Base-by-base conservation (phyloP, 2,113 vertebrate genomes). In the Rhabdornis inornatus region DNA sequence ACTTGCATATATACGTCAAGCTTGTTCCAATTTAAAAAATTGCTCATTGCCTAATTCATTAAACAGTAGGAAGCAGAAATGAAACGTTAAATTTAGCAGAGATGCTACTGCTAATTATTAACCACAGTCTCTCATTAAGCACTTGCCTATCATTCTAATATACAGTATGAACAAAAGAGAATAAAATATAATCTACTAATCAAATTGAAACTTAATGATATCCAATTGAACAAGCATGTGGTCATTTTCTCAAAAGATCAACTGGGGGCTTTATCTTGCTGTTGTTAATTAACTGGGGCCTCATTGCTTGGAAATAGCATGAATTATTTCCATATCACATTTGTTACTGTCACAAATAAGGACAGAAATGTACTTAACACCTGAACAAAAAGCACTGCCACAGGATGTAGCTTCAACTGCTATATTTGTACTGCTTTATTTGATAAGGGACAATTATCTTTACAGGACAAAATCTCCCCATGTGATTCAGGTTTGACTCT, bases 11-110 rank as follows among this genome's bases (percentile, higher is more conserved):
- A 50, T 83, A 79, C 0, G 1, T 80, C 87, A 95, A 71, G 33
- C n/a, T 78, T 89, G 49, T 44, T 77, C 28, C 81, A 92, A 83
- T 95, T 88, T 42, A 31, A 81, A 93, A 91, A 91, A 83, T 66
- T 87, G 63, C 50, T 87, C 55, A 63, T 50, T 85, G 70, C 45
- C 66, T 70, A 91, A 87, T 90, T 95, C 85, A 95, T 97, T 91
- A 91, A 91, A 72, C 74, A 74, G 61, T 87, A 91, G 94, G 82
- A 97, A 96, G 59, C 6, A 95, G 81, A 86, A 94, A 91, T 35
- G 65, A 92, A 94, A 92, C 9, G 33, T 85, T 95, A 94, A 92
- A 96, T 95, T 95, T 91, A 95, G 91, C 87, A 92, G 90, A 90
- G 93, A 92, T 83, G 88, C 33, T 83, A 85, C 81, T 70, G 75